Conservation (phyloP, 92 coral and sea anemone genomes). For the Siderastrea radians region DNA sequence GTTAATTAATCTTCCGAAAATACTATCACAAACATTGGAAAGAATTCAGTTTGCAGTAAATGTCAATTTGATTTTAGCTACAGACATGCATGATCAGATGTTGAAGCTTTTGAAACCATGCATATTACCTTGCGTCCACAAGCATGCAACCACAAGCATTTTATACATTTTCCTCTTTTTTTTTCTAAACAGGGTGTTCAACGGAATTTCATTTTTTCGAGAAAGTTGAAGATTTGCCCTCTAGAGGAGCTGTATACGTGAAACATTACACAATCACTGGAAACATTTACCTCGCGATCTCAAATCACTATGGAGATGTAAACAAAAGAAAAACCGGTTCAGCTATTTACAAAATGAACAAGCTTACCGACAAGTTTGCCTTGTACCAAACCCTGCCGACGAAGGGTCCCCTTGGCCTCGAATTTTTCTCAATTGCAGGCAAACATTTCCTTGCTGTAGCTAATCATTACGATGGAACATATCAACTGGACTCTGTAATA, state of each 20-base stretch:
- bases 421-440: constrained; percentile 38
- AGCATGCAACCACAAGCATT: too few species aligned
- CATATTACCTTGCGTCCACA: too few species aligned
- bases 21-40: too few species aligned
- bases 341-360: constrained; percentile 14
- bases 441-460: constrained; percentile 40
- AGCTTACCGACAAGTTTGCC: neutral
- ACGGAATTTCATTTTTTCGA: constrained; percentile 51
- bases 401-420: constrained; percentile 23
- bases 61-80: too few species aligned
- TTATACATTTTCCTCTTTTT: neutral
- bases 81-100: too few species aligned
- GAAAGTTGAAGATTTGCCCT: constrained; percentile 42
- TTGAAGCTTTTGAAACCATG: too few species aligned
- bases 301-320: constrained; percentile 27
- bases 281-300: constrained; percentile 36
- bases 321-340: constrained; percentile 20
- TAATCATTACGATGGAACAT: constrained; percentile 9
- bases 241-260: constrained; percentile 32
- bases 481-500: neutral
- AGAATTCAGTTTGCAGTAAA: too few species aligned
- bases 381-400: constrained; percentile 5
- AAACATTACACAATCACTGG: constrained; percentile 33
- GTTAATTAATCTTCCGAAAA: too few species aligned
- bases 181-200: neutral